A percentile compares a stretch with the other conserved stretches of the same genome.
phyloP scores from a whole-genome alignment of 2,888 invertebrate genomes.

The Choristoneura rosaceana region DNA sequence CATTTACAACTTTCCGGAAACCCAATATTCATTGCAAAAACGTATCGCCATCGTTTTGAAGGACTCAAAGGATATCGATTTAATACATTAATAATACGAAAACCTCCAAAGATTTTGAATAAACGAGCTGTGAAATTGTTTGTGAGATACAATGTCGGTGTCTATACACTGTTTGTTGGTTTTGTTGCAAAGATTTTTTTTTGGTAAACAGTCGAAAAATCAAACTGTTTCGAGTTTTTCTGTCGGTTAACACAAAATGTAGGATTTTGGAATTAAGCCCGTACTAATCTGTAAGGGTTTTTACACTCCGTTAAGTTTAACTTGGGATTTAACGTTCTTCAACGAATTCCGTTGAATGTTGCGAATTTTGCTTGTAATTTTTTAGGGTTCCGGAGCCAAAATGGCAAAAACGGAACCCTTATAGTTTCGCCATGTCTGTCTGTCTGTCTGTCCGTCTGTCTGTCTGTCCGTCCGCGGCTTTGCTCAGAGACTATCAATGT shows the following conservation, averaged over 20 bases:
- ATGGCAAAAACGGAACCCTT: no score
- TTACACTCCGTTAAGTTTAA: slow-evolving; percentile 32
- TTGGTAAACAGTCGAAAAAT: slow-evolving; percentile 19
- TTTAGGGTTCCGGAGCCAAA: no score
- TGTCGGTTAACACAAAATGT: slow-evolving; percentile 12
- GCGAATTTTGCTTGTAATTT: not conserved
- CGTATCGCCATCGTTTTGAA: slow-evolving; percentile 8
- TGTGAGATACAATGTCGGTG: slow-evolving; percentile 48
- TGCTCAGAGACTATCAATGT: no score
- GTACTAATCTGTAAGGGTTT: slow-evolving; percentile 38
- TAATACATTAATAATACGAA: slow-evolving; percentile 23
- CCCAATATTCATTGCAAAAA: slow-evolving; percentile 1
- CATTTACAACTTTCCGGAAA: slow-evolving; percentile 27
- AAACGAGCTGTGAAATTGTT: slow-evolving; percentile 58
- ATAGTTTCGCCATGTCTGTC: no score
- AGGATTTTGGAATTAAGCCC: slow-evolving; percentile 30
- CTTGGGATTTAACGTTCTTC: slow-evolving; percentile 20
- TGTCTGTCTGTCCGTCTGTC: no score
- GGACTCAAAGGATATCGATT: slow-evolving; percentile 15
- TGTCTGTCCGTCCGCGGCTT: no score
- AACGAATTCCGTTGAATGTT: slow-evolving; percentile 29
- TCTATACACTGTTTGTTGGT: slow-evolving; percentile 23
- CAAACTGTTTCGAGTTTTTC: slow-evolving; percentile 34
- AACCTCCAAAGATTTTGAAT: slow-evolving; percentile 42
- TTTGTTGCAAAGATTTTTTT: slow-evolving; percentile 18